Conservation (phyloP, 2,113 vertebrate genomes). For the Smithornis capensis region DNA sequence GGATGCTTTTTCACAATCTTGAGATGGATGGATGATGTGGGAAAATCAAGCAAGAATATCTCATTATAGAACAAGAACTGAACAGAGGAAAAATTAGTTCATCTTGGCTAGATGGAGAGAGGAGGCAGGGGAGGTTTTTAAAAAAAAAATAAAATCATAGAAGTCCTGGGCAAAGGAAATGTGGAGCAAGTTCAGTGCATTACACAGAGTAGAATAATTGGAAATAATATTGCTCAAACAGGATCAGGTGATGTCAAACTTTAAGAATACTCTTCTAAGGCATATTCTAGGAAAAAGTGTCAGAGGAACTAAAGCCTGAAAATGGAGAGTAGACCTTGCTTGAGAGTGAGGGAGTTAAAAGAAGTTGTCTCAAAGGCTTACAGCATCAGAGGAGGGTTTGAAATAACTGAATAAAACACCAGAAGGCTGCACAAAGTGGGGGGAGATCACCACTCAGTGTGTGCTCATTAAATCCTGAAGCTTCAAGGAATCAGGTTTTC, state of each 20-base stretch:
- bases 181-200: background rate
- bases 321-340: background rate
- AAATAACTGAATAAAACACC: background rate
- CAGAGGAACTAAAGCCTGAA: background rate
- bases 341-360: background rate
- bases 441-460: background rate
- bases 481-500: background rate
- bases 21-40: background rate
- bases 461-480: background rate
- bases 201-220: background rate
- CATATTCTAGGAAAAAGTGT: background rate
- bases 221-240: background rate
- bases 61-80: background rate
- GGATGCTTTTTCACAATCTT: background rate
- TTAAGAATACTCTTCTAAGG: background rate
- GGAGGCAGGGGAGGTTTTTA: background rate
- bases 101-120: background rate
- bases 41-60: background rate
- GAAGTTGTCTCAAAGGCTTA: background rate
- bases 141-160: background rate
- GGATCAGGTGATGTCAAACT: background rate
- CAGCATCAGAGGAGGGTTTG: background rate
- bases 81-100: background rate
- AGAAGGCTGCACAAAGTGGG: background rate
- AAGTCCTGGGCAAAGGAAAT: background rate